Conservation (phyloP, 2,113 vertebrate genomes). For the Leptodactylus fuscus region DNA sequence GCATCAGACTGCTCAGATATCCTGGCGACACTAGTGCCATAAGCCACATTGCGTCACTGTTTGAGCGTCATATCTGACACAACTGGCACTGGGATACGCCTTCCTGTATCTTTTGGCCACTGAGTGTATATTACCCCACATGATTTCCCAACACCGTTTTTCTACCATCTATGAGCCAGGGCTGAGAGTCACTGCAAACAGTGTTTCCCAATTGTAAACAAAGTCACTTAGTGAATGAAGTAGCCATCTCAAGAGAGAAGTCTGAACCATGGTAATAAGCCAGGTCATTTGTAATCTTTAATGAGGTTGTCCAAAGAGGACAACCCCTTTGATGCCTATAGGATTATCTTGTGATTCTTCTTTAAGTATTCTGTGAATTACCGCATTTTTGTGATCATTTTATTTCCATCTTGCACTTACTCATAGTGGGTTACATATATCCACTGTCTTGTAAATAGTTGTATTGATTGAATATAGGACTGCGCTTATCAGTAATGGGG, state of each 20-base stretch:
- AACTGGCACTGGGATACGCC: too few species aligned
- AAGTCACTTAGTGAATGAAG: background rate
- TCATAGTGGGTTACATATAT: background rate
- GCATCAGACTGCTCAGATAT: too few species aligned
- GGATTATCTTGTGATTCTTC: background rate
- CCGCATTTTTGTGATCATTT: background rate
- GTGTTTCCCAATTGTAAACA: background rate
- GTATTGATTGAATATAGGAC: slow-evolving; percentile 10
- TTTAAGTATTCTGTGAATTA: background rate
- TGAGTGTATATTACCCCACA: too few species aligned
- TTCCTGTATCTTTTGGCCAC: too few species aligned
- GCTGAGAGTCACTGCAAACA: background rate
- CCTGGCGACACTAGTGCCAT: too few species aligned
- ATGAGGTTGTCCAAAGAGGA: too few species aligned
- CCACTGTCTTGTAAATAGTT: background rate
- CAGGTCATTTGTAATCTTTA: too few species aligned
- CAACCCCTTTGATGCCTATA: background rate
- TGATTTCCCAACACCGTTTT: too few species aligned
- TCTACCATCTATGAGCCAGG: too few species aligned
- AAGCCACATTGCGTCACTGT: too few species aligned
- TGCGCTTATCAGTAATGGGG: slow-evolving; percentile 16
- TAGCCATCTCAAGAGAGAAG: background rate
- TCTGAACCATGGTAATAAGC: background rate
- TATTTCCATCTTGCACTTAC: background rate
- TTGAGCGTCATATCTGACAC: too few species aligned